These are phyloP conservation scores for Agrochola circellaris DNA, from an alignment of 2,888 invertebrate species.

Conservation along the genomic window DNA sequence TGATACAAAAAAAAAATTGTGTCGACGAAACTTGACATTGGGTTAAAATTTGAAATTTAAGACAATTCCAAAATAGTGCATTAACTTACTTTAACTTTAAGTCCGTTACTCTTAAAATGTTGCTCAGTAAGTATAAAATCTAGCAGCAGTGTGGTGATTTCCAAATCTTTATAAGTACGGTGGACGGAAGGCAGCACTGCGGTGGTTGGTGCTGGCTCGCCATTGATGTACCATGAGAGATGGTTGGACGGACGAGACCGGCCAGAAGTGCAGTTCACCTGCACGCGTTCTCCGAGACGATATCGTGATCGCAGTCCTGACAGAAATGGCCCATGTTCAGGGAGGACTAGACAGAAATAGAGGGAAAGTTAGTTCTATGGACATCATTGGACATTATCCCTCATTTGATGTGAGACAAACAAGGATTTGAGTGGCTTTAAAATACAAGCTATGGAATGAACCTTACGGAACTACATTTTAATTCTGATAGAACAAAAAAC, in stretches of 20 bases:
- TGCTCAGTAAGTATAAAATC: constrained; percentile 93
- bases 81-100: constrained; percentile 93
- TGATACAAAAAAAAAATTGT: too few relatives aligned
- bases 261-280: constrained; percentile 94
- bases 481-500: neutral
- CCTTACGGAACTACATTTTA: neutral
- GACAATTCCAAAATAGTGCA: neutral
- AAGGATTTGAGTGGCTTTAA: neutral
- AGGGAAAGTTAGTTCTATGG: neutral
- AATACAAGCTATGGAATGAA: neutral
- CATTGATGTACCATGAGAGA: constrained; percentile 96
- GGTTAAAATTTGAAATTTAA: neutral
- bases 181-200: constrained; percentile 71
- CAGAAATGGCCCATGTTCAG: constrained; percentile 93
- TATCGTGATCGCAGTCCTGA: constrained; percentile 93
- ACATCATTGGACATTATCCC: neutral
- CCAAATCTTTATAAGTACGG: constrained; percentile 86
- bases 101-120: constrained; percentile 93
- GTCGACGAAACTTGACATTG: neutral
- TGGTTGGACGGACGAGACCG: constrained; percentile 94
- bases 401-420: neutral
- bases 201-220: constrained; percentile 91
- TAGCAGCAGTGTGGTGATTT: constrained; percentile 93
- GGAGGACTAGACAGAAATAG: constrained; percentile 90
- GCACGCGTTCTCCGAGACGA: constrained; percentile 93